Evolutionary conservation across 2,888 invertebrate species (phyloP).

Genomic region (Temnothorax ravouxi): DNA sequence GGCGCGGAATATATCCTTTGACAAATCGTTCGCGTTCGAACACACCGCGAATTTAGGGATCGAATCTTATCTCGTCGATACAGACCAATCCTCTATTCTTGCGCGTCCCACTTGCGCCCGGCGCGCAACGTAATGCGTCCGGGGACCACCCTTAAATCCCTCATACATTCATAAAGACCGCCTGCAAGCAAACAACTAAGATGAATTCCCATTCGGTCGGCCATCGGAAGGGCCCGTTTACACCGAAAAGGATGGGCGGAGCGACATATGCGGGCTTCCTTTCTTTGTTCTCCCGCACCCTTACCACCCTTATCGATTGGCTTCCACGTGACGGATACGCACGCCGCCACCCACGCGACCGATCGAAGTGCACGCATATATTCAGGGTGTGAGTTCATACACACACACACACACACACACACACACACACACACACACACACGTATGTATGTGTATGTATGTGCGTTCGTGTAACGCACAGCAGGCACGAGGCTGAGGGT

Average conservation of each 20-base stretch:
- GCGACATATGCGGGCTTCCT: slow-evolving; percentile 56
- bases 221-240: slow-evolving; percentile 45
- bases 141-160: slow-evolving; percentile 27
- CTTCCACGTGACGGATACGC: slow-evolving; percentile 52
- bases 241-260: slow-evolving; percentile 36
- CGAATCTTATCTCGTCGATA: slow-evolving; percentile 54
- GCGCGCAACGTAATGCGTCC: neutral
- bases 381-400: neutral
- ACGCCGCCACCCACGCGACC: slow-evolving; percentile 39
- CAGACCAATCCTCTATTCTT: slow-evolving; percentile 38
- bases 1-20: neutral
- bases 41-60: slow-evolving; percentile 8
- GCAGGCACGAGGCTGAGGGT: slow-evolving; percentile 38
- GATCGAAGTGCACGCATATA: slow-evolving; percentile 18
- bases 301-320: slow-evolving; percentile 62
- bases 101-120: neutral
- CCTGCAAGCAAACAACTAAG: slow-evolving; percentile 59
- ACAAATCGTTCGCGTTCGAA: slow-evolving; percentile 9
- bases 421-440: too few species aligned
- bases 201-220: slow-evolving; percentile 39
- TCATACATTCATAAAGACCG: slow-evolving; percentile 52
- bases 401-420: too few species aligned
- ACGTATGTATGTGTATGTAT: neutral
- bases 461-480: slow-evolving; percentile 6
- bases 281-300: slow-evolving; percentile 58